Evolutionary conservation across 2,113 vertebrate species (phyloP), one percentile per base, ranked within the genome.

Genomic region (Pelecanoides urinatrix): DNA sequence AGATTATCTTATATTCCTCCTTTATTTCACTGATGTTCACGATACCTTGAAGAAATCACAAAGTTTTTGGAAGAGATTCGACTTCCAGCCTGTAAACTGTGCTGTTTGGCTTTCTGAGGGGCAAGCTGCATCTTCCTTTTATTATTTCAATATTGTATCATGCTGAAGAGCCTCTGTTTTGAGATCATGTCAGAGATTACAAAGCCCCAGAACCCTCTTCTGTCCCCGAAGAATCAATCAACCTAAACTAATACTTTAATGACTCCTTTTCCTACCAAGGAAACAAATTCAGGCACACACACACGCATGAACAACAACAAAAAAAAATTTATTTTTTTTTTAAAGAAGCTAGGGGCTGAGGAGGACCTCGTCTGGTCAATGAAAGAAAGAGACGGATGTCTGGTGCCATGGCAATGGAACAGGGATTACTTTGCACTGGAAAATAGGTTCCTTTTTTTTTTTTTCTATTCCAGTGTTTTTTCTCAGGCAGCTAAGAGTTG

Each of bases 321-420:
- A 82, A 79, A 74, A 77, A 72, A 68, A 45, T 3, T 44, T 68
- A 30, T 40, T 66, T 66, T 40, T 61, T 38, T 44, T 67, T 42
- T 47, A 94, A 94, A 44, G 94, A 73, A 93, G 92, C 71, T 45
- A 92, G 94, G 86, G 96, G 96, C 94, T 95, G 92, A 96, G 94
- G 95, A 96, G 96, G 94, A 95, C 94, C 98, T 98, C 98, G 98
- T 98, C 98, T 98, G 98, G 98, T 98, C 97, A 98, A 97, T 98
- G 98, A 98, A 98, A 98, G 97, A 98, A 98, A 98, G 98, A 99
- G 97, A 97, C 96, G 96, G 95, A 97, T 97, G 98, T 99, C 99
- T 99, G 99, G 98, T 99, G 98, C 98, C 98, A 99, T 99, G 98
- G 99, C 98, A 99, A 99, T 99, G 96, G 95, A 90, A 97, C 97